Conservation (phyloP, 2,797 vertebrate species). For the Eulemur coronatus region DNA sequence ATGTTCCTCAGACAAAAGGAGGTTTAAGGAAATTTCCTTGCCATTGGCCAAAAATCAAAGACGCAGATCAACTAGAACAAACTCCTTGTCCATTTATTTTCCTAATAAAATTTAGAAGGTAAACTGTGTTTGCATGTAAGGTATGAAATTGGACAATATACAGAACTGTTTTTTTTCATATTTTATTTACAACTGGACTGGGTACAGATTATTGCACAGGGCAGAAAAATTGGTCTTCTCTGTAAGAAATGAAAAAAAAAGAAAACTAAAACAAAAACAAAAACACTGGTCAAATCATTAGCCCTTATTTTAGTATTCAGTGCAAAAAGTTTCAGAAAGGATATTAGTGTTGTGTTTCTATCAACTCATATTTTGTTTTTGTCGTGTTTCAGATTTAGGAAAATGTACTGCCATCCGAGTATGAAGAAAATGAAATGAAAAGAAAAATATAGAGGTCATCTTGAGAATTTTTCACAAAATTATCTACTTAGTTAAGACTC, state of each 20-base stretch:
- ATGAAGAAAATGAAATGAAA: not conserved
- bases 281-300: not conserved
- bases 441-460: not conserved
- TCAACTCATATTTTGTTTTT: not conserved
- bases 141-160: slow-evolving; percentile 54
- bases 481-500: not conserved
- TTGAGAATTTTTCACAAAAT: not conserved
- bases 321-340: not conserved
- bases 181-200: slow-evolving; percentile 63
- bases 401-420: not conserved
- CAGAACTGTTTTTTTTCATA: slow-evolving; percentile 39
- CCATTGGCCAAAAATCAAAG: slow-evolving; percentile 38
- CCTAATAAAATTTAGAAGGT: slow-evolving; percentile 60
- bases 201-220: not conserved
- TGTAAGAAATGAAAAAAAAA: not conserved
- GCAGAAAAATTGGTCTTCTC: not conserved
- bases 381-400: not conserved
- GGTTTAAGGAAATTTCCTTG: not conserved
- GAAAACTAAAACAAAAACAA: not conserved
- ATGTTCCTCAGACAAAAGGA: not conserved
- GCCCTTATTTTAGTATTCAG: not conserved
- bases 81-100: slow-evolving; percentile 40
- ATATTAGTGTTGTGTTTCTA: not conserved
- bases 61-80: not conserved
- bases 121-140: slow-evolving; percentile 50